Evolutionary conservation across 2,888 invertebrate species (phyloP), one percentile per base, ranked within the genome.

Genomic region (Trissolcus japonicus): DNA sequence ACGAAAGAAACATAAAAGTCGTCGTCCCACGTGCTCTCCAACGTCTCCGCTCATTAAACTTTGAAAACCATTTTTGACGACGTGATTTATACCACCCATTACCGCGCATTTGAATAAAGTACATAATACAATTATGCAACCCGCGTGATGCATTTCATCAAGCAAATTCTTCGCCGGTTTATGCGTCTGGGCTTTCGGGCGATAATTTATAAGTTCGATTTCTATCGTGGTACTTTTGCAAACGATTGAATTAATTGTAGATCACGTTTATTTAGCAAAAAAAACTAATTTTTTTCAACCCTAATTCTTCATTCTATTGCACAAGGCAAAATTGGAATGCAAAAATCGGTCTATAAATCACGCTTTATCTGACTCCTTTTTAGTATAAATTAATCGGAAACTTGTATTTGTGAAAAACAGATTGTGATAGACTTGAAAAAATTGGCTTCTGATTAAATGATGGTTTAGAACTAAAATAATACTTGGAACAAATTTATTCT

Each of bases 31-130:
- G 63, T 72, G 62, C 3, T 61, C 63, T 21, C 35, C 4, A 55
- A n/a, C n/a, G 61, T 66, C 60, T 17, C 17, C 11, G 17, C 19
- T 51, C 46, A 46, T 46, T 46, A 46, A 51, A 51, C 16, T 16
- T 51, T 62, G 56, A 56, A 62, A 61, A 51, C 55, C 59, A 74
- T 67, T 67, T 65, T 69, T 63, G 63, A 65, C 59, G 59, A 63
- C 21, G 63, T 63, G 75, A 75, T 75, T 75, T 75, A 62, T 62
- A 57, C n/a, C 74, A 53, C 48, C 62, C 29, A 61, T 73, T 66
- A 51, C 35, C 35, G 35, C 61, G 56, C 61, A 66, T 66, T 61
- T 61, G 56, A 73, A 66, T 73, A 65, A 66, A 54, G 56, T 43
- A 56, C 66, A 65, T 46, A 67, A 74, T 66, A 41, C 35, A 50